Base-by-base conservation (phyloP, 2,797 vertebrate genomes). In the Sternarchorhynchus goeldii region DNA sequence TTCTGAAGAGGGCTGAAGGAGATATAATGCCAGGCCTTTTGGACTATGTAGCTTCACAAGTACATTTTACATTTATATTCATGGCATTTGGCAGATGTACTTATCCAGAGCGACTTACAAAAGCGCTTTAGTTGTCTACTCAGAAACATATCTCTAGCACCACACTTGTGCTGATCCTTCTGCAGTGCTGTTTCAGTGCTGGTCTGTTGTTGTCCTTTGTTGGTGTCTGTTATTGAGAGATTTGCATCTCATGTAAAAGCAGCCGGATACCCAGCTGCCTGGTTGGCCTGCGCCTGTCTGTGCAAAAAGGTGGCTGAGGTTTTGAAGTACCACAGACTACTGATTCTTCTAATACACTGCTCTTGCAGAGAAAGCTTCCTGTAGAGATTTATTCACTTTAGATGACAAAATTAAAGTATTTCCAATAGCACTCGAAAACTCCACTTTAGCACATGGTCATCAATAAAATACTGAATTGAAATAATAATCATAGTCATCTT, bases 81-180 rank as follows among this genome's bases (percentile, higher is more conserved):
- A 14, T 50, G 45, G 45, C 45, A 50, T 50, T 50, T 50, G 14
- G 41, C 41, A 45, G 5, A 45, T 3, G 10, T 12, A 12, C 41
- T 45, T 45, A 45, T 50, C 45, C 45, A 50, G 45, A 50, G 8
- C 45, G 12, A 50, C 45, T 10, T 12, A 50, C 10, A 50, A 12
- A 50, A 50, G 45, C 14, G 45, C 45, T 50, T 14, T 14, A 50
- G 45, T 50, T 50, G 10, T 10, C 25, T 12, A 50, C 8, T 50
- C 45, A 0, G 45, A 50, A 14, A 50, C 12, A 12, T 50, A 12
- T 50, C 12, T 12, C 14, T 50, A 50, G 10, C 45, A 50, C 3
- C 10, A 50, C 17, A 31, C 34, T 58, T 59, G 64, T 75, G 45
- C 73, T 63, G 45, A 36, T 66, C 50, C 62, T 41, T 76, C 55